Conservation (phyloP, 2,888 invertebrate species). For the Xestia xanthographa region DNA sequence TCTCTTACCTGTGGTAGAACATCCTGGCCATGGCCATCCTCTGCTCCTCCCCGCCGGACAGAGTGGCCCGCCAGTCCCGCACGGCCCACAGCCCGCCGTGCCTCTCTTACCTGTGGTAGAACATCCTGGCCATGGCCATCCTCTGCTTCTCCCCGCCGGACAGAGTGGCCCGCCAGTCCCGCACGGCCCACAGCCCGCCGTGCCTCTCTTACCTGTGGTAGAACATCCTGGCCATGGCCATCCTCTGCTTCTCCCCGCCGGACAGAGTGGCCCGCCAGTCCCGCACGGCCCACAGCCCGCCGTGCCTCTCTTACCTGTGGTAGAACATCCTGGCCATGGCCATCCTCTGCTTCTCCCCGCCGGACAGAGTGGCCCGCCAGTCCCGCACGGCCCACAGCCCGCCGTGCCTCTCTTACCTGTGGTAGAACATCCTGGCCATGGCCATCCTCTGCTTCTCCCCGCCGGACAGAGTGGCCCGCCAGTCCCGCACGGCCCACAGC, state of each 20-base stretch:
- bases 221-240: too few relatives aligned
- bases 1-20: too few relatives aligned
- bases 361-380: conserved; percentile 99
- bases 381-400: conserved; percentile 90
- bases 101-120: too few relatives aligned
- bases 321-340: neutral
- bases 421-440: neutral
- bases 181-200: neutral
- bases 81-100: neutral
- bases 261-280: neutral
- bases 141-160: too few relatives aligned
- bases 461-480: conserved; percentile 98
- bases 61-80: neutral
- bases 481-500: conserved; percentile 92
- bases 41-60: too few relatives aligned
- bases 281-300: neutral
- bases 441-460: conserved; percentile 98
- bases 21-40: too few relatives aligned
- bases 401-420: too few relatives aligned
- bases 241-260: too few relatives aligned
- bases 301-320: too few relatives aligned
- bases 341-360: conserved; percentile 99
- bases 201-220: too few relatives aligned
- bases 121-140: too few relatives aligned
- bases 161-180: neutral